These are phyloP conservation scores for Hofmannophila pseudospretella DNA, from an alignment of 2,888 invertebrate species.

Conservation along the genomic window DNA sequence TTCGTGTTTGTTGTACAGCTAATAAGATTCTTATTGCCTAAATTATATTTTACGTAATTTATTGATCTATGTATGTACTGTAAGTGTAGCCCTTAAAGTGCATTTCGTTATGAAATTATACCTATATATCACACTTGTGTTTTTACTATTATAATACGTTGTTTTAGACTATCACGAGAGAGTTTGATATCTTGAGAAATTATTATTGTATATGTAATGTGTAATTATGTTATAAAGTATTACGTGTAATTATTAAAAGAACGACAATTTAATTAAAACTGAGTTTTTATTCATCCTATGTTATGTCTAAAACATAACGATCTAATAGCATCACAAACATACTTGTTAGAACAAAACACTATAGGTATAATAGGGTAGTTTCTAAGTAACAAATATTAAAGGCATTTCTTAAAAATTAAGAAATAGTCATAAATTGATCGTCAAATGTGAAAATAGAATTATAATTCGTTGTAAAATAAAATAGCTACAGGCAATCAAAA, in stretches of 20 bases:
- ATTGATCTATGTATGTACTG: slow-evolving; percentile 64
- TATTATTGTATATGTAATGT: slow-evolving; percentile 75
- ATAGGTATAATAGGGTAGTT: too few species aligned
- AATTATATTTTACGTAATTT: slow-evolving; percentile 76
- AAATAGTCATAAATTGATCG: too few species aligned
- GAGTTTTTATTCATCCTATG: slow-evolving; percentile 32
- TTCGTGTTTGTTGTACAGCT: slow-evolving; percentile 61
- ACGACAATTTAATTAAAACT: slow-evolving; percentile 62
- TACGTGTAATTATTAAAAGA: slow-evolving; percentile 77
- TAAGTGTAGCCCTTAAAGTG: slow-evolving; percentile 61
- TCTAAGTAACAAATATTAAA: too few species aligned
- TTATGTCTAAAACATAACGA: slow-evolving; percentile 2
- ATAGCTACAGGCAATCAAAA: too few species aligned
- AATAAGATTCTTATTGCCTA: slow-evolving; percentile 56
- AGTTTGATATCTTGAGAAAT: slow-evolving; percentile 74
- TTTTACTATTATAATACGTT: slow-evolving; percentile 57
- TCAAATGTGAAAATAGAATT: too few species aligned
- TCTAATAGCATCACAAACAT: too few species aligned
- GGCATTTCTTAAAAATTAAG: too few species aligned
- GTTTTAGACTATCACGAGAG: slow-evolving; percentile 65
- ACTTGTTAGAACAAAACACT: too few species aligned
- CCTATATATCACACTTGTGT: slow-evolving; percentile 61
- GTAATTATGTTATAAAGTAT: slow-evolving; percentile 78
- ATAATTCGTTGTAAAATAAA: too few species aligned
- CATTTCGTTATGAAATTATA: slow-evolving; percentile 68